phyloP scores from a whole-genome alignment of 2,797 vertebrate genomes.

The Pempheris klunzingeri region DNA sequence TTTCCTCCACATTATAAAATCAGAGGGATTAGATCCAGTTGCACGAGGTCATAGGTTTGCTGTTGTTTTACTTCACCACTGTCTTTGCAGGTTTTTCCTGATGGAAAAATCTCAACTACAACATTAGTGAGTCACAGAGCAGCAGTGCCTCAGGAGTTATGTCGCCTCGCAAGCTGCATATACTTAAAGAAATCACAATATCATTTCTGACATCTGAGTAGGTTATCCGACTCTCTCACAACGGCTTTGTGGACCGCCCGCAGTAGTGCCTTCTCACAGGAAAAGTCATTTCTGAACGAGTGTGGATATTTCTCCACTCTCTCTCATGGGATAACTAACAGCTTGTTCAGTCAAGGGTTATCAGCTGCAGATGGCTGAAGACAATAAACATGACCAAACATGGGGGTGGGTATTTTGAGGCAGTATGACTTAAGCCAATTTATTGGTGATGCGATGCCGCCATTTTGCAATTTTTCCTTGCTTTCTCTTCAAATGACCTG shows the following conservation, averaged over 20 bases:
- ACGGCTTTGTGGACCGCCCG: neutral
- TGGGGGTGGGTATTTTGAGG: slow-evolving; percentile 67
- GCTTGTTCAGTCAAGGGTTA: slow-evolving; percentile 84
- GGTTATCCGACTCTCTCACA: neutral
- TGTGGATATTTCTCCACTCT: slow-evolving; percentile 63
- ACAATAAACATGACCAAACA: slow-evolving; percentile 85
- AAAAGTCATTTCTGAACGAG: slow-evolving; percentile 62
- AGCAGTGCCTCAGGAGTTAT: neutral
- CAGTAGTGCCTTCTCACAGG: slow-evolving; percentile 23
- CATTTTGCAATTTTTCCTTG: slow-evolving; percentile 1
- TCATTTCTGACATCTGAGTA: slow-evolving; percentile 18
- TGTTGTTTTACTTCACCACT: neutral
- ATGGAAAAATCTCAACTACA: neutral
- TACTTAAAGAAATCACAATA: slow-evolving; percentile 17
- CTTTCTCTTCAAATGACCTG: slow-evolving; percentile 2
- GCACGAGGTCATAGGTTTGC: slow-evolving; percentile 5
- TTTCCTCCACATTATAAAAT: slow-evolving; percentile 2
- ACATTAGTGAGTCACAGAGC: slow-evolving; percentile 19
- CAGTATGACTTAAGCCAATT: slow-evolving; percentile 53
- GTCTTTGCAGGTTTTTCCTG: slow-evolving; percentile 1
- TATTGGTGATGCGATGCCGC: slow-evolving; percentile 22
- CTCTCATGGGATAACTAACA: slow-evolving; percentile 69
- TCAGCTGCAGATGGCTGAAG: slow-evolving; percentile 83
- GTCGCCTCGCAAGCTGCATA: neutral
- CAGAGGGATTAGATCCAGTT: slow-evolving; percentile 1